Evolutionary conservation across 92 coral and sea anemone genomes (phyloP), one percentile per base, ranked within the genome.

Genomic region (Desmophyllum pertusum): DNA sequence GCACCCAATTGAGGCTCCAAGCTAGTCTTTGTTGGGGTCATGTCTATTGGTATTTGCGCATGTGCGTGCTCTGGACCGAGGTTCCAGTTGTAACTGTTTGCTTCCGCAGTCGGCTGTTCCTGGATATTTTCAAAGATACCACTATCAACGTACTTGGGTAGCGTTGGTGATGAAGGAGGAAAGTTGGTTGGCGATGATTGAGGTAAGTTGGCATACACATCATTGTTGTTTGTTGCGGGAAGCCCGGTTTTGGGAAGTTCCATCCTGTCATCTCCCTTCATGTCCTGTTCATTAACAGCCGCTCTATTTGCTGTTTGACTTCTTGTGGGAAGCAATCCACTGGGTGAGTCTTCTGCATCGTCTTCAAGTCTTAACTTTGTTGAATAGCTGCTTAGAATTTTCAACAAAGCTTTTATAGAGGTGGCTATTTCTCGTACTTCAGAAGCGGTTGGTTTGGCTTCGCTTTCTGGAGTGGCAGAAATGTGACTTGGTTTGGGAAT

Each of bases 101-200:
- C 65, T 67, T 82, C 79, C 18, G 59, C 19, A 33, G 10, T 57
- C 23, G 86, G 79, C 40, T 72, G 86, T 57, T 82, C 86, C 29
- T 59, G 86, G 33, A 82, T 82, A 19, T 82, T 72, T 73, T 72
- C 79, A 73, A 82, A 82, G 57, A 75, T 57, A 30, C 86, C 79
- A 33, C 52, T 82, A 59, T 82, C 86, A 13, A 42, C 71, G 59
- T 59, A 53, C 33, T 21, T 82, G 35, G 86, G 78, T 27, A n/a
- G 23, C 9, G 64, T 29, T 70, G 69, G 70, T 19, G 79, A 57
- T 82, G 86, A 55, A 39, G 30, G 79, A 27, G 78, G 86, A 57
- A 71, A 70, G 79, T 73, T n/a, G n/a, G 64, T 29, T 70, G 69
- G 70, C 10, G 79, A 57, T 82, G 86, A 55, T 40, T 40, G 79